Evolutionary conservation across 2,797 vertebrate species (phyloP), one percentile per base, ranked within the genome.

Genomic region (Uromys caudimaculatus): DNA sequence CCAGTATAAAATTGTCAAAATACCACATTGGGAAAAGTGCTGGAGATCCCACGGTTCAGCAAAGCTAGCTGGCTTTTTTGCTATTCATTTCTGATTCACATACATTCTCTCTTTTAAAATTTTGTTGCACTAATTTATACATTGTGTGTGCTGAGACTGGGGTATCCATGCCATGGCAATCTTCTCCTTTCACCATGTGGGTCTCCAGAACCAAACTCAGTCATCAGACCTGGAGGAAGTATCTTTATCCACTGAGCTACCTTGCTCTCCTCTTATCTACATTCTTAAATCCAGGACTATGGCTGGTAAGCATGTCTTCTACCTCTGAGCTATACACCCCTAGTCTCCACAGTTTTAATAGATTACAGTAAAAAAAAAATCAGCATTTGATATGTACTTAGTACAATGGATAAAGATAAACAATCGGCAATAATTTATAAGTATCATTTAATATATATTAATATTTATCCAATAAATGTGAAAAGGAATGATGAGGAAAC

Each of bases 21-120:
- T 89, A 96, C 38, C 82, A 75, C 35, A 87, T 5, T 92, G 41
- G 76, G 60, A 47, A 94, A 95, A 89, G 35, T 79, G 29, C 62
- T 93, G 69, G 76, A 64, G 35, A 94, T 41, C 29, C 47, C 69
- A 1, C 84, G 62, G 87, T 86, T 96, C 90, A 91, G 94, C 47
- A 92, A 83, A 94, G 38, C 35, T 76, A 91, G 83, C 41, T 83
- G 47, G 17, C 77, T 85, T 93, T 76, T 93, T 23, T 38, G 58
- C 62, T 96, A 14, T 32, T 89, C 52, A 95, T 79, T 94, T 95
- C 76, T 79, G 71, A 84, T 91, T 50, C 73, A 17, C 12, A 92
- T 56, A 41, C 19, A 47, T 67, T 56, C 24, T 71, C 47, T 73
- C 52, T 54, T n/a, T 52, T 86, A 88, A 29, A 73, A 29, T 12